Evolutionary conservation across 2,113 vertebrate genomes (phyloP), one percentile per base, ranked within the genome.

Genomic region (Myotis yumanensis): DNA sequence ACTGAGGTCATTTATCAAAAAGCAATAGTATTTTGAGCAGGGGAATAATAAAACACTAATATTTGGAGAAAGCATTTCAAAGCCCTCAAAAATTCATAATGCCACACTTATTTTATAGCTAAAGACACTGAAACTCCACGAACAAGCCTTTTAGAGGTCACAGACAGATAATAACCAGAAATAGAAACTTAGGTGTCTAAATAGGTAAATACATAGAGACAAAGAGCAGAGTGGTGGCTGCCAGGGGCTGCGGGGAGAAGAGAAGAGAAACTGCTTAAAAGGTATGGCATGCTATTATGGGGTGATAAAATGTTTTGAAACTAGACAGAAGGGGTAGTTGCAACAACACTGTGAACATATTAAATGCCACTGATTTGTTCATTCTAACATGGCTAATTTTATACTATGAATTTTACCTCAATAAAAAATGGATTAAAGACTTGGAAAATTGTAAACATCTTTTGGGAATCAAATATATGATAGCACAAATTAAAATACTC

Each of bases 51-150:
- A 66, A 76, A 89, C 64, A 88, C 7, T 20, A 95, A 8, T 68
- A 86, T 73, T n/a, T 82, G 48, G 16, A 93, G 32, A 92, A 90
- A 64, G 20, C 43, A 62, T 59, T 96, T 54, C 35, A 69, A 87
- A 92, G 48, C 51, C 10, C 22, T 90, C 37, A 92, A 37, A 87
- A 94, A 89, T 69, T 92, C 76, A 69, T 54, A 48, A 11, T 30
- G 51, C 17, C 25, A 62, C 22, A 8, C 14, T 76, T 11, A 20
- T 54, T 83, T 83, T 83, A 71, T 4, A 87, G 32, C 5, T 84
- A 6, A 86, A 17, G 71, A 84, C 32, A 84, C 25, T 48, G 2
- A 79, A 93, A 86, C 12, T 89, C 35, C 0, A 83, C 81, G 48
- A 75, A 80, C 14, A 86, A 79, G 51, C 32, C 64, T 73, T 87